Evolutionary conservation across 2,888 invertebrate species (phyloP), one percentile per base, ranked within the genome.

Genomic region (Myathropa florea): DNA sequence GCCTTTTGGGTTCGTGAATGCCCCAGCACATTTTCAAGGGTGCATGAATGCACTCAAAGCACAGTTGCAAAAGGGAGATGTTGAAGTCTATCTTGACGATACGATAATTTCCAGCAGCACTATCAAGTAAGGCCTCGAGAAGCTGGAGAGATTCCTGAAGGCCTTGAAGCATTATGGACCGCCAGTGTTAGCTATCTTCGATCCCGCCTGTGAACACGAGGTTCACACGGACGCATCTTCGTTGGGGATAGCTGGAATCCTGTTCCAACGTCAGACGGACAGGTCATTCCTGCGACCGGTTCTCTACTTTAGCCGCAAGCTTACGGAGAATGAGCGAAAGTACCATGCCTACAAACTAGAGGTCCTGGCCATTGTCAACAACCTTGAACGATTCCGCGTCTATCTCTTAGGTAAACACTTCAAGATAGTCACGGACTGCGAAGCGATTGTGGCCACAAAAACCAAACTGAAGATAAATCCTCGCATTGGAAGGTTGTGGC

Each of bases 301-400:
- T 12, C 24, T 61, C 0, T 61, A n/a, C 18, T 61, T n/a, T 7
- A 61, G 59, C 10, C 60, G 28, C 6, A 61, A 61, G 18, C 60
- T 61, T 0, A n/a, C 60, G n/a, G 28, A 26, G 28, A 6, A 9
- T 18, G 89, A 90, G 84, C 59, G 83, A 57, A 90, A 89, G 71
- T 90, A 89, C 67, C 59, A 68, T 12, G 89, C 89, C 65, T 90
- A 90, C 76, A 90, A 91, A 61, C 67, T 91, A 4, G 90, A 91
- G 88, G 89, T 90, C 4, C 68, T 91, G 21, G 90, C 90, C 0
- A 85, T 90, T 7, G 89, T 91, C 24, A 65, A 89, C 88, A 89
- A 90, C 9, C 55, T 90, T 4, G 89, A 90, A 26, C 90, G 89
- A 63, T 90, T 91, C 14, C 73, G 63, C 0, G 28, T 55, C 9